Evolutionary conservation across 1,140 invertebrate species (phyloP).

Genomic region (Dinothrombium tinctorium): DNA sequence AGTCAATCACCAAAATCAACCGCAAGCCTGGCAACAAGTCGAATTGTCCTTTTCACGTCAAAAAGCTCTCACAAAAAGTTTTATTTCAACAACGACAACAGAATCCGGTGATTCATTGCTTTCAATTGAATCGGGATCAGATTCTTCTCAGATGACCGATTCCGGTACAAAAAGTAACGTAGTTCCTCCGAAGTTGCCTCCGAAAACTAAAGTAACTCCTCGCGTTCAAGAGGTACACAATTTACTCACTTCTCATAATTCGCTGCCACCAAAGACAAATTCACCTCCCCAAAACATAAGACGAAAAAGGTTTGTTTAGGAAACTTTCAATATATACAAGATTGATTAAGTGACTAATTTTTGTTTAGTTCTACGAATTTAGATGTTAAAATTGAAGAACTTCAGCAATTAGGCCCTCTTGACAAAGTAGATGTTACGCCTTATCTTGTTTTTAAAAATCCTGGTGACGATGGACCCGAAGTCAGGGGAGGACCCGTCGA

Average conservation of each 20-base stretch:
- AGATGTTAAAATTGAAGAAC: not conserved
- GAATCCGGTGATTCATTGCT: constrained; percentile 13
- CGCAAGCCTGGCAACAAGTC: constrained; percentile 34
- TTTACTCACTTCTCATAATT: not conserved
- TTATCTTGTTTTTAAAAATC: constrained; percentile 47
- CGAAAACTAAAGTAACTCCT: not conserved
- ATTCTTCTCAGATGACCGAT: not conserved
- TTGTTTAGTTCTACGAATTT: too few relatives aligned
- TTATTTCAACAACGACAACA: constrained; percentile 12
- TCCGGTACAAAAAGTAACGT: not conserved
- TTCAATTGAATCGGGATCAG: constrained; percentile 8
- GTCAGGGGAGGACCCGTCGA: constrained; percentile 69
- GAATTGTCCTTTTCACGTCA: constrained; percentile 24
- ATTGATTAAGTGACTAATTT: too few relatives aligned
- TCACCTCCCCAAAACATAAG: not conserved
- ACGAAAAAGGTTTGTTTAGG: not conserved
- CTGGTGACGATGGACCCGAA: constrained; percentile 39
- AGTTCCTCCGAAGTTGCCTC: not conserved
- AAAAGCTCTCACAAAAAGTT: constrained; percentile 9
- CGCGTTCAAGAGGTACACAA: not conserved
- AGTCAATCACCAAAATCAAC: constrained; percentile 19
- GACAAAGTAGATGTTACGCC: constrained; percentile 54
- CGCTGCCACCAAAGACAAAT: too few relatives aligned
- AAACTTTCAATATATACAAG: not conserved
- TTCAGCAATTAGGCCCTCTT: constrained; percentile 23